A percentile compares a stretch with the other conserved stretches of the same genome.
These are phyloP conservation scores for Naja naja DNA, from an alignment of 2,113 vertebrate genomes.

Conservation along the genomic window DNA sequence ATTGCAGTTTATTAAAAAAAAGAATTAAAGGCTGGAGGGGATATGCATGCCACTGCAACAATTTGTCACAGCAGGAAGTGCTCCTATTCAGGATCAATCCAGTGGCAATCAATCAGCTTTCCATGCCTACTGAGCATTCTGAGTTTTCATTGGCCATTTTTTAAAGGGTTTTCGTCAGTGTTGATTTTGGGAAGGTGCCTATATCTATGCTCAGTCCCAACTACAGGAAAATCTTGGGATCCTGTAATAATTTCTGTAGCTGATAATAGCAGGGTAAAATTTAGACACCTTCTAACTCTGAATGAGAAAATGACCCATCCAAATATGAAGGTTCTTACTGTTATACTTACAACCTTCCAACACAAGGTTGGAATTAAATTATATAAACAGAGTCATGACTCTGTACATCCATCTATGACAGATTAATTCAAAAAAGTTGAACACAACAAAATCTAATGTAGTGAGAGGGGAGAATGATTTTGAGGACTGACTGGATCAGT, in stretches of 20 bases:
- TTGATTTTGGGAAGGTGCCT: neutral
- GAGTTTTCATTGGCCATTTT: neutral
- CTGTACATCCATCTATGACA: neutral
- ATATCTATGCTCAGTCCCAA: neutral
- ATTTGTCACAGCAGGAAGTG: neutral
- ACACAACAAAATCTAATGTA: neutral
- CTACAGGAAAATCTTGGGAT: neutral
- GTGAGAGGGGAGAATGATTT: neutral
- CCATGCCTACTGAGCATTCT: neutral
- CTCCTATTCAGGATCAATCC: neutral
- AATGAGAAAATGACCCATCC: neutral
- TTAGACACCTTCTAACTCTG: neutral
- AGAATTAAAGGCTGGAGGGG: neutral
- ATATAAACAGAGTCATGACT: neutral
- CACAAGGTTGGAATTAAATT: neutral
- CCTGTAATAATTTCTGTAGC: neutral
- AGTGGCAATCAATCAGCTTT: neutral
- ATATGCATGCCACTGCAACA: neutral
- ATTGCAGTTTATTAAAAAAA: neutral
- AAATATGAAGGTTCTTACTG: neutral
- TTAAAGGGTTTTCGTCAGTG: neutral
- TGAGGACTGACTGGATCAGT: neutral
- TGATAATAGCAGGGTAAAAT: neutral
- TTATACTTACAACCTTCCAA: neutral
- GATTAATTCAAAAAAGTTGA: neutral